These are phyloP conservation scores for Drosophila truncata DNA, from an alignment of 1,140 invertebrate genomes.

Conservation along the genomic window DNA sequence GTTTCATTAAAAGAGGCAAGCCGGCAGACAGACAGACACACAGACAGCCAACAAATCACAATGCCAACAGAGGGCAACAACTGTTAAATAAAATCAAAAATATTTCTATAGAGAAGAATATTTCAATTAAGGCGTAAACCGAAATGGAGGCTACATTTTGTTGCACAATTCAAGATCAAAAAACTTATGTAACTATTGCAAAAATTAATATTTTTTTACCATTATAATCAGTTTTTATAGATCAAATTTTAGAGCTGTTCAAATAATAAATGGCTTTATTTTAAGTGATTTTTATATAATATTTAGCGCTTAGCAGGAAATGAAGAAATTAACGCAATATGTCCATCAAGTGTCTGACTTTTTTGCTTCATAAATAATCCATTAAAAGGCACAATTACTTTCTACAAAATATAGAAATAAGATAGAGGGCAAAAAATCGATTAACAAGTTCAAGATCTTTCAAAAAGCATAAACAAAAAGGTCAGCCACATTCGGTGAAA, in stretches of 20 bases:
- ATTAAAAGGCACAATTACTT: slow-evolving; percentile 9
- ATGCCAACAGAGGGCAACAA: slow-evolving; percentile 11
- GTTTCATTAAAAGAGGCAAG: slow-evolving; percentile 50
- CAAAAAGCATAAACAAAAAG: slow-evolving; percentile 9
- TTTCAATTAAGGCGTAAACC: slow-evolving; percentile 23
- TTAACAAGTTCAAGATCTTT: slow-evolving; percentile 53
- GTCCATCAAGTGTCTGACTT: neutral
- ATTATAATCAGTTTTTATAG: too few relatives aligned
- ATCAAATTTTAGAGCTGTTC: neutral
- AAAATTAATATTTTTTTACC: neutral
- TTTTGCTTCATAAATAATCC: neutral
- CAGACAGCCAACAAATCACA: slow-evolving; percentile 1
- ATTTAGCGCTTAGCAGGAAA: neutral
- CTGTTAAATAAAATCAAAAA: neutral
- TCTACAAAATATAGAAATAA: slow-evolving; percentile 14
- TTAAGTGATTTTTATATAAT: neutral
- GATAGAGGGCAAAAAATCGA: slow-evolving; percentile 23
- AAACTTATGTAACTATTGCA: neutral
- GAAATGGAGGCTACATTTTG: neutral
- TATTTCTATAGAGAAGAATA: slow-evolving; percentile 12
- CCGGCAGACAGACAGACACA: neutral
- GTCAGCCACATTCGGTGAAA: slow-evolving; percentile 11
- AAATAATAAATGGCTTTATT: neutral
- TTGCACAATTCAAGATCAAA: slow-evolving; percentile 16
- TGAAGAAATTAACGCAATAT: slow-evolving; percentile 4